A percentile compares a stretch with the other conserved stretches of the same genome.
These are phyloP conservation scores for Aphelenchoides besseyi DNA, from an alignment of 1,140 invertebrate genomes.

Conservation along the genomic window DNA sequence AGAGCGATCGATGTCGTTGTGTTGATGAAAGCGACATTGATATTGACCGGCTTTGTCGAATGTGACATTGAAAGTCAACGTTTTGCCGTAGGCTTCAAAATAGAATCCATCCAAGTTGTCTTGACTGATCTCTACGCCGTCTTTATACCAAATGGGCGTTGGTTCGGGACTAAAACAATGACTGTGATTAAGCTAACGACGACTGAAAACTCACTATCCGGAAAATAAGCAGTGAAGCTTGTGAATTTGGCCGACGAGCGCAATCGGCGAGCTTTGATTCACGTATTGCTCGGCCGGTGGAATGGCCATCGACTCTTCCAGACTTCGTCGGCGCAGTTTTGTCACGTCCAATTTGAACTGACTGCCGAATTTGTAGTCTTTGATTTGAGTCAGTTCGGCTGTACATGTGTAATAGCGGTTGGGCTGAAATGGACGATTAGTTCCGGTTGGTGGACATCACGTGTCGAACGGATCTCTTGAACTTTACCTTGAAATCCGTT, in stretches of 20 bases:
- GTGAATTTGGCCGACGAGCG: slow-evolving; percentile 58
- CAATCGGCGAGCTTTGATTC: slow-evolving; percentile 61
- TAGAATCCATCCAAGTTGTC: slow-evolving; percentile 55
- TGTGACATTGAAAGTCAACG: slow-evolving; percentile 61
- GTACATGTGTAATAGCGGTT: slow-evolving; percentile 60
- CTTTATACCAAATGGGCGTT: slow-evolving; percentile 57
- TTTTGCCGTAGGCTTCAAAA: slow-evolving; percentile 60
- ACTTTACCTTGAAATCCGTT: slow-evolving; percentile 62
- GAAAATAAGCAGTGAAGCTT: slow-evolving; percentile 63
- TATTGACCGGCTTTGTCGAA: slow-evolving; percentile 56
- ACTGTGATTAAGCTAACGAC: neutral
- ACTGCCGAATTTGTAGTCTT: slow-evolving; percentile 61
- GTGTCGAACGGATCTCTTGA: too few relatives aligned
- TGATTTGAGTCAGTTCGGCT: slow-evolving; percentile 59
- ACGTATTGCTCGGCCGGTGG: slow-evolving; percentile 62
- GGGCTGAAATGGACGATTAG: too few relatives aligned
- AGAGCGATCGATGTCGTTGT: slow-evolving; percentile 55
- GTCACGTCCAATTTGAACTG: slow-evolving; percentile 50
- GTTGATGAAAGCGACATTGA: slow-evolving; percentile 56
- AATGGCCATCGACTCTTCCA: slow-evolving; percentile 39
- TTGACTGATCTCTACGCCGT: slow-evolving; percentile 53
- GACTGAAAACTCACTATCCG: slow-evolving; percentile 56
- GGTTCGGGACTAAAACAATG: slow-evolving; percentile 57
- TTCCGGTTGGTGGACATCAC: too few relatives aligned
- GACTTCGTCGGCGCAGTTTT: slow-evolving; percentile 23